A percentile compares a stretch with the other conserved stretches of the same genome.
These are phyloP conservation scores for Holocentrus rufus DNA, from an alignment of 2,797 vertebrate species.

Conservation along the genomic window DNA sequence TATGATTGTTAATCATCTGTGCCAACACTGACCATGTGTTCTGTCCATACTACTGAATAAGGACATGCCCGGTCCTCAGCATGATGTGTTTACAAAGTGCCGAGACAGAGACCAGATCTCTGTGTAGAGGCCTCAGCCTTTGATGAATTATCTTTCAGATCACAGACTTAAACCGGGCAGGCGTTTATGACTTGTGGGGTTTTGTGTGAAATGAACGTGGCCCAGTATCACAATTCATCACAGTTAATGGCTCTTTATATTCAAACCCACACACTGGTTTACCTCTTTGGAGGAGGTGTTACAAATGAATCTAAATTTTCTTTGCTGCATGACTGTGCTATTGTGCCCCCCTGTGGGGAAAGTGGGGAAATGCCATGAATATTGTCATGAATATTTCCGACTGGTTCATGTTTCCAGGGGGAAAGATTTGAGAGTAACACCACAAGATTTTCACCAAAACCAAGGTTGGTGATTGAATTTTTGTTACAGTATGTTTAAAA, in stretches of 20 bases:
- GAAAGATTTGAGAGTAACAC: constrained; percentile 66
- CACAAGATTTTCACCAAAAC: background rate
- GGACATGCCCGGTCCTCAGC: constrained; percentile 44
- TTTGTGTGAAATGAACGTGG: constrained; percentile 5
- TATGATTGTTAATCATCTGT: background rate
- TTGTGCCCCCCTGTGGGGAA: constrained; percentile 47
- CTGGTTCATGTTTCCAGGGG: constrained; percentile 59
- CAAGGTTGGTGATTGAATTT: constrained; percentile 59
- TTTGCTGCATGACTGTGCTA: background rate
- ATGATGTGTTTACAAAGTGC: constrained; percentile 50
- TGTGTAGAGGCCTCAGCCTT: background rate
- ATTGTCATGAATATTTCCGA: background rate
- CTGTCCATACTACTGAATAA: constrained; percentile 64
- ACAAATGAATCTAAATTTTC: background rate
- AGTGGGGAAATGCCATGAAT: background rate
- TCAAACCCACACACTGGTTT: background rate
- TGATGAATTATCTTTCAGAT: constrained; percentile 9
- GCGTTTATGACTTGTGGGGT: background rate
- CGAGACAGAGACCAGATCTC: constrained; percentile 44
- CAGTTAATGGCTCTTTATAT: background rate
- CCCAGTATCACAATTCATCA: background rate
- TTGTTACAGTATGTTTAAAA: background rate
- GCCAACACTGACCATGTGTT: background rate
- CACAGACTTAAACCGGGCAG: background rate
- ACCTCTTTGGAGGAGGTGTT: background rate